Conservation (phyloP, 2,797 vertebrate genomes). For the Gambusia yucatana region DNA sequence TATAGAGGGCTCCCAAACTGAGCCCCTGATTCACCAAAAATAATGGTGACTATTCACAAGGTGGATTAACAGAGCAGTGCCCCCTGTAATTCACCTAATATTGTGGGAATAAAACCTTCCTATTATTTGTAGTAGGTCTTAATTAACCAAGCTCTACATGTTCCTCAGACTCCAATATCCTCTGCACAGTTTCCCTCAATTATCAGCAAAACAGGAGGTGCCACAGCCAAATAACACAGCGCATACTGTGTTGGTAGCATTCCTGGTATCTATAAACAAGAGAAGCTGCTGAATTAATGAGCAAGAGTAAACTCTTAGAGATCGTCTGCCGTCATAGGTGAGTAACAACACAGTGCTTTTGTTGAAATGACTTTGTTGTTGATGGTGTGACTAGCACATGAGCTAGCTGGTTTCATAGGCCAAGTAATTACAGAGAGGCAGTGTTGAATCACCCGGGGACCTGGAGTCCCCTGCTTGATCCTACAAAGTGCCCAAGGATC, state of each 20-base stretch:
- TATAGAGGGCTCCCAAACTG: background rate
- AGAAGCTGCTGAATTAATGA: conserved; percentile 54
- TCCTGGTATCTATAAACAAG: conserved; percentile 18
- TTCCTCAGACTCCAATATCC: conserved; percentile 56
- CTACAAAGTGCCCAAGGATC: conserved; percentile 43
- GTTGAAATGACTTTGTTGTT: conserved; percentile 47
- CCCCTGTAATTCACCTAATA: conserved; percentile 54
- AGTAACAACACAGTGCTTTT: conserved; percentile 49
- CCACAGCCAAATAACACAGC: conserved; percentile 37
- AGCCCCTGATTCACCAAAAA: conserved; percentile 2
- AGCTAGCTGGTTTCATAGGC: conserved; percentile 40
- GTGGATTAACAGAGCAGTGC: conserved; percentile 59
- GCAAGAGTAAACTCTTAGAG: conserved; percentile 36
- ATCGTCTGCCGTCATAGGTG: conserved; percentile 48
- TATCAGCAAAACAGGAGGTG: conserved; percentile 46
- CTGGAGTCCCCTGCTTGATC: conserved; percentile 61
- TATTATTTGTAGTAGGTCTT: conserved; percentile 66
- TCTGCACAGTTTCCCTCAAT: conserved; percentile 43
- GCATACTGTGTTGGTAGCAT: conserved; percentile 27
- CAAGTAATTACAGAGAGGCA: conserved; percentile 68
- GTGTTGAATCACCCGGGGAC: conserved; percentile 66
- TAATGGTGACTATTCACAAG: conserved; percentile 42
- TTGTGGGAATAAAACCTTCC: conserved; percentile 63
- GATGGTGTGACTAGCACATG: conserved; percentile 58
- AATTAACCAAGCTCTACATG: conserved; percentile 69